Evolutionary conservation across 2,797 vertebrate genomes (phyloP), one percentile per base, ranked within the genome.

Genomic region (Decapterus maruadsi): DNA sequence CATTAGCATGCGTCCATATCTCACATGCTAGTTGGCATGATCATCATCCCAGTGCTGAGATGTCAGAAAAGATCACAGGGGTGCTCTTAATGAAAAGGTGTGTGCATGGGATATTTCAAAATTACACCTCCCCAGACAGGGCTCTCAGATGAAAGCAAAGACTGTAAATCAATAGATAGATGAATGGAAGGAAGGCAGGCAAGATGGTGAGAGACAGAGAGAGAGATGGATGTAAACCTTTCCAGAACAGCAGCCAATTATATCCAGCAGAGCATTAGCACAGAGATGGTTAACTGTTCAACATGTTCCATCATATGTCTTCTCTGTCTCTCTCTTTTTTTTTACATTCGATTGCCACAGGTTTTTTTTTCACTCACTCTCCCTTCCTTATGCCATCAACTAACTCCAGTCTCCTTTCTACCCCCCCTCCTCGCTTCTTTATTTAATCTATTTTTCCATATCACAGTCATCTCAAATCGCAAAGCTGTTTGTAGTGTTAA

Each of bases 401-500:
- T 68, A 26, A 50, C 34, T 59, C 45, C 60, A 6, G 26, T 11
- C 40, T 55, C 61, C n/a, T 51, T 55, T 75, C 40, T 34, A 40
- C 29, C n/a, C 19, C 17, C 36, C 14, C n/a, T n/a, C 31, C 51
- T 64, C 8, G n/a, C 36, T 65, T 50, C 38, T 36, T 60, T 22
- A 40, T 58, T 67, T 72, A 20, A 67, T 81, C 26, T 60, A 16
- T 77, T 69, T 80, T 77, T 81, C 70, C 54, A 55, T 68, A 75
- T 67, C 63, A 2, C 12, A 31, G 17, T 75, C 72, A 77, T 80
- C 45, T 78, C 58, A 36, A 38, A 63, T 80, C 59, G 5, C 53
- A 48, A 57, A 87, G 76, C 82, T 87, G 88, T 91, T 90, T 93
- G 82, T 81, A 46, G 80, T 76, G 85, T 83, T 90, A 89, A 90